A percentile compares a stretch with the other conserved stretches of the same genome.
Evolutionary conservation across 2,797 vertebrate species (phyloP).

Genomic region (Coccyzus lansbergi): DNA sequence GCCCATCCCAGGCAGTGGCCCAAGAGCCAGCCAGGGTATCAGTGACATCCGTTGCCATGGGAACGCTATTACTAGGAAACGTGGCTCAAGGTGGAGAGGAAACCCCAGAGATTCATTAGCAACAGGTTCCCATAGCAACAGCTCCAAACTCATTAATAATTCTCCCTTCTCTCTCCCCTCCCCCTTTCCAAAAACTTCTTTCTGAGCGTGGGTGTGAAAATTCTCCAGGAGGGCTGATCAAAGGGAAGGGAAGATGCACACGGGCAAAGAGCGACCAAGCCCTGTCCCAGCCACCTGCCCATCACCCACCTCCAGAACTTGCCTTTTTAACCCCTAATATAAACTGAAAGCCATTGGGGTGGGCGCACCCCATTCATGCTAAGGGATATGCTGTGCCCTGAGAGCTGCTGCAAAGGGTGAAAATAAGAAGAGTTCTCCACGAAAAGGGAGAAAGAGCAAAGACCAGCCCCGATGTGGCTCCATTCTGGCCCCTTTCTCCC

Average conservation of each 20-base stretch:
- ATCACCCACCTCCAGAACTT: neutral
- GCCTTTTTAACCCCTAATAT: neutral
- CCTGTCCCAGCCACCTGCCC: neutral
- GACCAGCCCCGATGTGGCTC: fast-evolving
- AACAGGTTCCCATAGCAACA: conserved; percentile 82
- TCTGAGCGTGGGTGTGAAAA: conserved; percentile 47
- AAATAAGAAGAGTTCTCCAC: neutral
- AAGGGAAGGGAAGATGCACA: neutral
- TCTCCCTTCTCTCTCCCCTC: neutral
- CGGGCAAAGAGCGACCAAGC: fast-evolving
- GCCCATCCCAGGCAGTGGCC: conserved; percentile 32
- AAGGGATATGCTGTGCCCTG: neutral
- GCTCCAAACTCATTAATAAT: conserved; percentile 80
- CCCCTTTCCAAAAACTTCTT: neutral
- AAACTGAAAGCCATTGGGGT: neutral
- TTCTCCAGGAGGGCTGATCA: neutral
- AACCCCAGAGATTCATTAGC: conserved; percentile 87
- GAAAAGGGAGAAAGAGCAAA: neutral
- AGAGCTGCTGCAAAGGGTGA: neutral
- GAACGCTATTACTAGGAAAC: conserved; percentile 77
- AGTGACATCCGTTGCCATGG: conserved; percentile 79
- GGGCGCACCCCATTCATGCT: fast-evolving
- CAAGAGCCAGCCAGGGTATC: conserved; percentile 63
- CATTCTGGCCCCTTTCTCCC: fast-evolving
- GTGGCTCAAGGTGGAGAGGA: conserved; percentile 78